Base-by-base conservation (phyloP, 2,888 invertebrate species). In the Melangyna quadrimaculata region DNA sequence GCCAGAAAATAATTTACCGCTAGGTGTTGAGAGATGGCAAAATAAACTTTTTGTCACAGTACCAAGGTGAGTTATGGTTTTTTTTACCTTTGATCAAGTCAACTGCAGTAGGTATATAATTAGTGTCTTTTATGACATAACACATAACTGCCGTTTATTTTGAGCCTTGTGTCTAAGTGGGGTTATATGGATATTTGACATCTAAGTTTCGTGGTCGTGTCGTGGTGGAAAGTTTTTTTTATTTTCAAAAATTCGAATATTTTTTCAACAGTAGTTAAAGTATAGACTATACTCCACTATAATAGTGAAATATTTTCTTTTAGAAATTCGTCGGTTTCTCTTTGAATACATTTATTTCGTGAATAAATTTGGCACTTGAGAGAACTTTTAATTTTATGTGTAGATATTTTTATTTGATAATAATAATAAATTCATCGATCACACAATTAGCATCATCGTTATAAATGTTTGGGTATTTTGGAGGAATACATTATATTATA, bases 1-100 rank as follows among this genome's bases (percentile, higher is more conserved):
- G 6, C 94, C 93, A 10, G 94, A 93, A 71, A 94, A 96, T 90
- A 96, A 96, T 91, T 92, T 96, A 63, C 95, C 95, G 0, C 91
- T 96, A 63, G 96, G 96, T 12, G 89, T 96, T 82, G 96, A 94
- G 71, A 93, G 94, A 73, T 96, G 95, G 95, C 94, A 94, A 89
- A 93, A 95, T 91, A 96, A 95, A 93, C 91, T 94, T 55, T 96
- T 95, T 89, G 93, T 95, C 43, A 95, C 95, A 8, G 94, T 95
- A 27, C 95, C 95, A 78, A 94, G 94, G 94, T 94, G 91, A 90
- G 88, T 84, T 61, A 40, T 29, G n/a, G 7, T 24, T 17, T 55
- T 32, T 55, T 55, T 29, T 27, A 0, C 45, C 8, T 27, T 12
- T 12, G 5, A 22, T 1, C 12, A 51, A 22, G 27, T 27, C n/a